Evolutionary conservation across 2,888 invertebrate species (phyloP).

Genomic region (Rotaria macrura): DNA sequence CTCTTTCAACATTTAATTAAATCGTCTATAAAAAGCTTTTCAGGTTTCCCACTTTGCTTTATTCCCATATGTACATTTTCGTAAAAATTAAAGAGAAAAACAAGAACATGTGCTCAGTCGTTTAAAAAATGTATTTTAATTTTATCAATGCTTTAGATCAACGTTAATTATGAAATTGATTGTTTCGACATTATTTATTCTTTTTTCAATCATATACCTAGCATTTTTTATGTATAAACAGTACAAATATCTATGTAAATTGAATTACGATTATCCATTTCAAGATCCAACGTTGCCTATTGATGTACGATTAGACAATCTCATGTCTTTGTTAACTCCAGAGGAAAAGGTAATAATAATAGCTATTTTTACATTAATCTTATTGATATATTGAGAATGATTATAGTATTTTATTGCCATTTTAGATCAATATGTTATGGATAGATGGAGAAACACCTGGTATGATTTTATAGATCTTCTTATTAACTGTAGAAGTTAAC

Average conservation of each 20-base stretch:
- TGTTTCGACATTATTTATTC: background rate
- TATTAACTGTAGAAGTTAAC: too few species aligned
- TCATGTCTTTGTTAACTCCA: background rate
- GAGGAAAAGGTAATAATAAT: background rate
- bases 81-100: too few species aligned
- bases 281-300: background rate
- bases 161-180: background rate
- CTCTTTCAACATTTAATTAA: too few species aligned
- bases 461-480: background rate
- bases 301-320: background rate
- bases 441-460: background rate
- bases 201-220: background rate
- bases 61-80: too few species aligned
- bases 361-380: too few species aligned
- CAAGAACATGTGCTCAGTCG: too few species aligned
- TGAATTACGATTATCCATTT: background rate
- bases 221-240: background rate
- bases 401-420: background rate
- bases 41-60: background rate
- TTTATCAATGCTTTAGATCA: background rate
- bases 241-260: background rate
- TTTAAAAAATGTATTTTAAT: background rate
- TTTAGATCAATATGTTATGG: background rate
- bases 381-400: background rate
- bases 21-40: too few species aligned